phyloP scores from a whole-genome alignment of 2,797 vertebrate genomes.

The Cossypha polioptera region DNA sequence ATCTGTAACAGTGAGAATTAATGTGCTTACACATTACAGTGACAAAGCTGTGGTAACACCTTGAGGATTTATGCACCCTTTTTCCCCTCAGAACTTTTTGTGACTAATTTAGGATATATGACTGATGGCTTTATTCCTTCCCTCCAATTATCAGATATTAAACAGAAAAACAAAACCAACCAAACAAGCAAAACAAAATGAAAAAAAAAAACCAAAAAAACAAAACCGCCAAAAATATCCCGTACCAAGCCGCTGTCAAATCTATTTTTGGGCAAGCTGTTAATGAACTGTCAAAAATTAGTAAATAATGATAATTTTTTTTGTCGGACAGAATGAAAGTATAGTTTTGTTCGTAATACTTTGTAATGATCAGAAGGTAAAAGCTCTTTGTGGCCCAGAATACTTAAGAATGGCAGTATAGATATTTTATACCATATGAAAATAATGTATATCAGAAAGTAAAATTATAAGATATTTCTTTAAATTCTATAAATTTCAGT shows the following conservation, averaged over 20 bases:
- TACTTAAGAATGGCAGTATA: not conserved
- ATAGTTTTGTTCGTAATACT: not conserved
- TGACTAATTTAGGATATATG: not conserved
- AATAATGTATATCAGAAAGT: not conserved
- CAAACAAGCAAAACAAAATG: not conserved
- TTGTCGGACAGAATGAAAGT: not conserved
- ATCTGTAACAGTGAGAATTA: not conserved
- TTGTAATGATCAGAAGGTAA: not conserved
- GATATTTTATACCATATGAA: not conserved
- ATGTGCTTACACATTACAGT: not conserved
- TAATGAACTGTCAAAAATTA: not conserved
- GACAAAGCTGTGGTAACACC: not conserved
- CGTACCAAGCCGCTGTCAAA: not conserved
- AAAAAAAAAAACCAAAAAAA: no score
- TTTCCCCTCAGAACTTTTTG: not conserved
- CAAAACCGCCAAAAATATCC: not conserved
- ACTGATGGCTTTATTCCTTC: not conserved
- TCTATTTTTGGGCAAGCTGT: not conserved
- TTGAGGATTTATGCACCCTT: not conserved
- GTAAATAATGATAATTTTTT: not conserved
- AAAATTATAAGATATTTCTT: not conserved
- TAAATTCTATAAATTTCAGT: not conserved
- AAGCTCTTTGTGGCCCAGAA: not conserved
- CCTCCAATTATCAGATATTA: not conserved
- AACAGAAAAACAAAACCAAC: not conserved